Base-by-base conservation (phyloP, 2,113 vertebrate genomes). In the Spea bombifrons region DNA sequence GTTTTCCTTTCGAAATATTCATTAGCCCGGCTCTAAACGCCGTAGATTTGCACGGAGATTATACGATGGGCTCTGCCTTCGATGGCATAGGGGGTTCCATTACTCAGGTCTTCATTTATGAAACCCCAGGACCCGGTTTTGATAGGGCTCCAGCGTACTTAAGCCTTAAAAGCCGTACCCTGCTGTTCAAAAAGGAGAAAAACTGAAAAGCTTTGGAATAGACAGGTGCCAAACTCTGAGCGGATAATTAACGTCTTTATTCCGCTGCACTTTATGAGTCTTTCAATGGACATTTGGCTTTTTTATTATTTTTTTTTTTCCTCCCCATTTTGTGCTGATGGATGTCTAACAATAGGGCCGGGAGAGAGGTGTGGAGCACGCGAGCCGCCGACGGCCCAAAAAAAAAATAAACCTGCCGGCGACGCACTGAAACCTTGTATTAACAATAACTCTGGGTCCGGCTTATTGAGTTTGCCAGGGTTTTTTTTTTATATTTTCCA, bases 201-300 rank as follows among this genome's bases (percentile, higher is more conserved):
- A 68, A 73, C 49, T 80, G 71, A 74, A 80, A 80, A 73, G 71
- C 78, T 48, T 68, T 10, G 64, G 66, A 80, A 80, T 68, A 80
- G 78, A 80, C 78, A 80, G 78, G 78, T 80, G 78, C 78, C 78
- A 80, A 80, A 67, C 16, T 16, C 71, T 80, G 78, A 80, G 71
- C 17, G 68, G 78, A 80, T 80, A 80, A 80, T 80, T 80, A 80
- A 74, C 65, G 57, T 57, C 17, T 49, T 5, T 68, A 49, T 66
- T 80, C 71, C 57, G 47, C 63, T 68, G 78, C 78, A 80, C 71
- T 80, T 79, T 78, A 78, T 72, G 76, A 78, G 69, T 72, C 49
- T 48, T 67, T 74, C 71, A 80, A 80, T 67, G 78, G 78, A 74
- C 71, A 73, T 80, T 67, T 68, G 71, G 78, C 78, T 74, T 66